These are phyloP conservation scores for Nesoenas mayeri DNA, from an alignment of 2,113 vertebrate genomes.

Conservation along the genomic window DNA sequence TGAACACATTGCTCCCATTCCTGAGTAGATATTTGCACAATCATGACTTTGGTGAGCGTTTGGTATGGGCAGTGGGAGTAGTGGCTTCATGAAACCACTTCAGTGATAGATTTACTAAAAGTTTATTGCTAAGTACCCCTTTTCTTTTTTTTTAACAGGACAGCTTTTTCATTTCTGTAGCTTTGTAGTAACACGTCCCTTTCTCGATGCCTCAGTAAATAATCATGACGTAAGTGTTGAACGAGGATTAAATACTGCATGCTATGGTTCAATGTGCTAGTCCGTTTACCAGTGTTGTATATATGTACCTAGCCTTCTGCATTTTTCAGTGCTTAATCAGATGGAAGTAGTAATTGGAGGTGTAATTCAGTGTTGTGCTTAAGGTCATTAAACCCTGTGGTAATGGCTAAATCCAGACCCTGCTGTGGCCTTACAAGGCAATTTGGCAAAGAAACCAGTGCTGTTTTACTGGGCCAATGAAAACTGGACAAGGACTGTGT, in stretches of 20 bases:
- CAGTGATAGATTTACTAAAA: neutral
- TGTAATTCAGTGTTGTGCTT: slow-evolving; percentile 42
- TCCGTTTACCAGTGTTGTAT: neutral
- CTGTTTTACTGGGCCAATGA: neutral
- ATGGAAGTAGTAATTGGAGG: slow-evolving; percentile 21
- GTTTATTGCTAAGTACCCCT: neutral
- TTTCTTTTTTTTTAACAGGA: neutral
- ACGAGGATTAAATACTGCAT: neutral
- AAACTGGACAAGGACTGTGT: neutral
- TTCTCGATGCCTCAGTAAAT: neutral
- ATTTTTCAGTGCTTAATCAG: slow-evolving; percentile 48
- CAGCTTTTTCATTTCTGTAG: neutral
- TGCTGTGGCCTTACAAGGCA: slow-evolving; percentile 4
- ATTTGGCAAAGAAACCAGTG: neutral
- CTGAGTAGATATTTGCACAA: neutral
- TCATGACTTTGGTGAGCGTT: neutral
- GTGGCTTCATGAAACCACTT: neutral
- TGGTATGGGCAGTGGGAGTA: neutral
- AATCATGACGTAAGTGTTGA: neutral
- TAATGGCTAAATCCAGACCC: slow-evolving; percentile 21
- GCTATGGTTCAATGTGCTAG: neutral
- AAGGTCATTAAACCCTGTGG: slow-evolving; percentile 21
- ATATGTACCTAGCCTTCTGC: neutral
- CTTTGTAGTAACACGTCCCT: neutral
- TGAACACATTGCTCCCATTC: neutral